Conservation (phyloP, 2,797 vertebrate species). For the Labeo calbasu region DNA sequence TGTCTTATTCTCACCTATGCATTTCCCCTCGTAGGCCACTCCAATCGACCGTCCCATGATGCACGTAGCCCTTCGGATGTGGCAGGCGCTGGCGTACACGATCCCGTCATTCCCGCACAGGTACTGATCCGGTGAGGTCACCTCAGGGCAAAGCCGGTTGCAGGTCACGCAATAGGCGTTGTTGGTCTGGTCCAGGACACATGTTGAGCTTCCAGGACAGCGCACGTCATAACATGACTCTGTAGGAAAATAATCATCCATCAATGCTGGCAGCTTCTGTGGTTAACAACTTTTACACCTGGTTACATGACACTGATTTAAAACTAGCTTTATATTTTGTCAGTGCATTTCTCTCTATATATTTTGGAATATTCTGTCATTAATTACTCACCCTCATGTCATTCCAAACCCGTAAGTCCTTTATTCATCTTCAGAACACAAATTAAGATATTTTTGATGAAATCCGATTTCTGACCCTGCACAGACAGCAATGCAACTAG, state of each 20-base stretch:
- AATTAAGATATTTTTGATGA: no score
- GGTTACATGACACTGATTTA: background rate
- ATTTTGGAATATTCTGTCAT: background rate
- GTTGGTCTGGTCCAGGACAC: constrained; percentile 88
- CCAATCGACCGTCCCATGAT: constrained; percentile 87
- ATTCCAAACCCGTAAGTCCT: no score
- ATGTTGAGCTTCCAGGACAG: constrained; percentile 84
- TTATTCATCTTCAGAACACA: no score
- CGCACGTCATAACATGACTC: constrained; percentile 86
- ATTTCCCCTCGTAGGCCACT: constrained; percentile 88
- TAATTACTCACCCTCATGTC: no score
- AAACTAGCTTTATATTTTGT: background rate
- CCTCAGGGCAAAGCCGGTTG: constrained; percentile 84
- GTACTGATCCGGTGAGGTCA: constrained; percentile 81
- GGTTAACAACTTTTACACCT: background rate
- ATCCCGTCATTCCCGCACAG: constrained; percentile 88
- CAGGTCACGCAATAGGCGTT: constrained; percentile 90
- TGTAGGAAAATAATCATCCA: constrained; percentile 67
- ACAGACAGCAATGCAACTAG: no score
- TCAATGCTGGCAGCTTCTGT: constrained; percentile 17
- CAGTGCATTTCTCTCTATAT: background rate
- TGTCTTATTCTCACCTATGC: constrained; percentile 81
- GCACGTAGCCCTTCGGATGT: constrained; percentile 88
- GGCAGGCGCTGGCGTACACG: constrained; percentile 85
- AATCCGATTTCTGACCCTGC: no score